These are phyloP conservation scores for Pristionchus mayeri DNA, from an alignment of 2,888 invertebrate genomes.

Conservation along the genomic window DNA sequence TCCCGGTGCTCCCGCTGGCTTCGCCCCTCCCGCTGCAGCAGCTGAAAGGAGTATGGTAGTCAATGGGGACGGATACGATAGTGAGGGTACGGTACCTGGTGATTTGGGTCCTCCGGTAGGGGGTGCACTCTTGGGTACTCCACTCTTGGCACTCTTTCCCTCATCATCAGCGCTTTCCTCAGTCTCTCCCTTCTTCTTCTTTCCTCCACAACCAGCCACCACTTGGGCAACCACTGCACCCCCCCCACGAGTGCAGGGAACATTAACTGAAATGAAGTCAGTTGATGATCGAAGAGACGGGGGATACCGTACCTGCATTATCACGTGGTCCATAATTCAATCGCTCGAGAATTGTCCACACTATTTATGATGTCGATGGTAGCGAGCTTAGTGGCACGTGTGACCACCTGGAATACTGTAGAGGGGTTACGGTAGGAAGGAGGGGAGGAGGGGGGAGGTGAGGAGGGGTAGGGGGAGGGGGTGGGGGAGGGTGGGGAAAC, in stretches of 20 bases:
- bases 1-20: not conserved
- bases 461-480: not conserved
- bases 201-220: constrained; percentile 14
- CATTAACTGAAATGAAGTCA: not conserved
- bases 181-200: not conserved
- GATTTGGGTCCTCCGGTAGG: not conserved
- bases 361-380: not conserved
- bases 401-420: not conserved
- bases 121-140: not conserved
- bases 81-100: not conserved
- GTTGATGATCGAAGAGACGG: not conserved
- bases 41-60: not conserved
- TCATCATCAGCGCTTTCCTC: not conserved
- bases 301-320: not conserved
- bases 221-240: not conserved
- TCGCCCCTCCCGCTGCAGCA: not conserved
- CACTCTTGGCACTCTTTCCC: not conserved
- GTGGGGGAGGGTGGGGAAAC: not conserved
- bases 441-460: not conserved
- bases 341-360: constrained; percentile 32
- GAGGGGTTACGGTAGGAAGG: not conserved
- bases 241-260: not conserved
- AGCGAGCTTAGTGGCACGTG: not conserved
- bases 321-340: not conserved
- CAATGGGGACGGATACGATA: too few relatives aligned